Evolutionary conservation across 1,140 invertebrate species (phyloP).

Genomic region (Trichoplusia ni): DNA sequence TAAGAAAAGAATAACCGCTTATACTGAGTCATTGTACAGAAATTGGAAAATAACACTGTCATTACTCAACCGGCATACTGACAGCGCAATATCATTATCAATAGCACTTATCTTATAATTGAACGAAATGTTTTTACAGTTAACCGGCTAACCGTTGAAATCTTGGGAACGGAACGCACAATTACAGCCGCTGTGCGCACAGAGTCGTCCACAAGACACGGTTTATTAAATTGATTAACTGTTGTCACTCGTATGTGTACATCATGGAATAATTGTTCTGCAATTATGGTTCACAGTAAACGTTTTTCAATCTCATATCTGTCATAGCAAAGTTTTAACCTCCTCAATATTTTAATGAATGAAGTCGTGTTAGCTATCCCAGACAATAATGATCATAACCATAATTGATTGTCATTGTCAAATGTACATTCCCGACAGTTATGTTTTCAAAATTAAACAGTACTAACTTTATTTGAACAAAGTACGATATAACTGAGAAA

Average conservation of each 20-base stretch:
- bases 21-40: slow-evolving; percentile 19
- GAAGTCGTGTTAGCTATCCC: too few species aligned
- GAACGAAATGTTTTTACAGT: slow-evolving; percentile 26
- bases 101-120: slow-evolving; percentile 30
- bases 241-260: background rate
- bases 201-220: background rate
- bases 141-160: slow-evolving; percentile 24
- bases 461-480: too few species aligned
- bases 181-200: background rate
- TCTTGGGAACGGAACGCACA: slow-evolving; percentile 18
- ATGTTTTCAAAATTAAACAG: too few species aligned
- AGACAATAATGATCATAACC: too few species aligned
- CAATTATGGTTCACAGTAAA: too few species aligned
- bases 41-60: slow-evolving; percentile 27
- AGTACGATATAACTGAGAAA: too few species aligned
- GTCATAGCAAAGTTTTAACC: too few species aligned
- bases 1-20: slow-evolving; percentile 15
- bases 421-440: too few species aligned
- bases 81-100: slow-evolving; percentile 31
- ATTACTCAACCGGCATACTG: slow-evolving; percentile 25
- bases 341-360: too few species aligned
- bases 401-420: too few species aligned
- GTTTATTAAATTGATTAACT: slow-evolving; percentile 15
- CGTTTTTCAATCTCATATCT: too few species aligned
- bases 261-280: too few species aligned